Evolutionary conservation across 1,140 invertebrate species (phyloP), one percentile per base, ranked within the genome.

Genomic region (Orius insidiosus): DNA sequence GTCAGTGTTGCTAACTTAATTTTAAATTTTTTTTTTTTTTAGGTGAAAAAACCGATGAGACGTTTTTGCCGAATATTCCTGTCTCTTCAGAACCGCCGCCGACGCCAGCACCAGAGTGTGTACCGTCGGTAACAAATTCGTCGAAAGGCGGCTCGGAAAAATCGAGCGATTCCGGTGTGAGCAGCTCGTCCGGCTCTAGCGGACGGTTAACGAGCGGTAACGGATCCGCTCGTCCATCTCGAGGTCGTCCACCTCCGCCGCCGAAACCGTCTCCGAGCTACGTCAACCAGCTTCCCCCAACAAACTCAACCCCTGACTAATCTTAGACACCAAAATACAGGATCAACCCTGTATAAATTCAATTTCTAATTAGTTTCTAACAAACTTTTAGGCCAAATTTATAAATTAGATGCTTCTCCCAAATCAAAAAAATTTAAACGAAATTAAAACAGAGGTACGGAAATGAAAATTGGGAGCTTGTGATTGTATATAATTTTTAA

Each of bases 101-200:
- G 65, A 46, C 14, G 54, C 59, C 44, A 68, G 71, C 42, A 68
- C 56, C 42, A 40, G 60, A 60, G 19, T 48, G 55, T 18, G 59
- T 60, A n/a, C 59, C 54, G 16, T 54, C 60, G 52, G 52, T 61
- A 53, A 62, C 60, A 58, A 58, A 41, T 7, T 73, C 67, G 8
- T 68, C 70, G 43, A 81, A 78, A 52, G 68, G 80, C 31, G 83
- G 80, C 55, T 41, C 39, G 13, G 80, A 86, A 63, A 84, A 85
- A 61, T 84, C 80, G 32, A 83, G 80, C 58, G 81, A 85, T 60
- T 84, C 81, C 5, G 82, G 82, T 9, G 80, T 85, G 44, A 85
- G 81, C 48, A 81, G 79, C 56, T 83, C 80, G 56, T 82, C 79
- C 78, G 35, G 76, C 64, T 4, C 63, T 60, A 6, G 50, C 59